Conservation (phyloP, 1,140 invertebrate species). For the Liolophura sinensis region DNA sequence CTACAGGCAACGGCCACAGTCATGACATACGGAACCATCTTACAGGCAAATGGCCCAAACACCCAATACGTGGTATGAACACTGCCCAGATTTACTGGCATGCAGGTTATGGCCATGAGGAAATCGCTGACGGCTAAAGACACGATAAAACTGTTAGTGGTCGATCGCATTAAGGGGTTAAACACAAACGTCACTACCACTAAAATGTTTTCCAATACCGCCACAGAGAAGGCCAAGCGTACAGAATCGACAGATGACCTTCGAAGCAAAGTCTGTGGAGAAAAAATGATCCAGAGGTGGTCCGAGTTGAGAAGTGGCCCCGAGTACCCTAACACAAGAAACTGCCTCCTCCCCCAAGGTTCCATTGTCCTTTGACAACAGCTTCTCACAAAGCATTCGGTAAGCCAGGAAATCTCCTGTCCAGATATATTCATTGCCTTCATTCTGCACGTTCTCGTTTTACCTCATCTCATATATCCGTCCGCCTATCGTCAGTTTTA, state of each 20-base stretch:
- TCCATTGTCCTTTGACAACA: no score
- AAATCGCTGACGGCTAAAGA: slow-evolving; percentile 39
- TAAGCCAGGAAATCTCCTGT: no score
- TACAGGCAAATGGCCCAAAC: slow-evolving; percentile 36
- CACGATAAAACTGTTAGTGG: slow-evolving; percentile 40
- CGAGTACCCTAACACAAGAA: no score
- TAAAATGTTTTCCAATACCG: slow-evolving; percentile 33
- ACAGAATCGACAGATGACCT: slow-evolving; percentile 21
- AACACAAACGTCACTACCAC: slow-evolving; percentile 33
- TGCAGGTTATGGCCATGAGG: slow-evolving; percentile 28
- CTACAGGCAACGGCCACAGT: slow-evolving; percentile 38
- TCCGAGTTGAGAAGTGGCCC: no score
- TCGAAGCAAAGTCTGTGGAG: slow-evolving; percentile 2
- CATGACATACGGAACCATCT: slow-evolving; percentile 33
- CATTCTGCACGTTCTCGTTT: no score
- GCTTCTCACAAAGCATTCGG: no score
- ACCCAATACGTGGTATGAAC: slow-evolving; percentile 30
- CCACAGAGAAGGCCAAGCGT: slow-evolving; percentile 27
- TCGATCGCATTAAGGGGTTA: slow-evolving; percentile 36
- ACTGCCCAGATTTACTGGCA: slow-evolving; percentile 31
- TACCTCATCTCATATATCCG: no score
- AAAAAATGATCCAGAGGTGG: no score
- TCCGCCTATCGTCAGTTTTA: no score
- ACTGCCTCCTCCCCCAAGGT: no score
- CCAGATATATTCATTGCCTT: no score